Evolutionary conservation across 2,113 vertebrate genomes (phyloP).

Genomic region (Tragelaphus strepsiceros): DNA sequence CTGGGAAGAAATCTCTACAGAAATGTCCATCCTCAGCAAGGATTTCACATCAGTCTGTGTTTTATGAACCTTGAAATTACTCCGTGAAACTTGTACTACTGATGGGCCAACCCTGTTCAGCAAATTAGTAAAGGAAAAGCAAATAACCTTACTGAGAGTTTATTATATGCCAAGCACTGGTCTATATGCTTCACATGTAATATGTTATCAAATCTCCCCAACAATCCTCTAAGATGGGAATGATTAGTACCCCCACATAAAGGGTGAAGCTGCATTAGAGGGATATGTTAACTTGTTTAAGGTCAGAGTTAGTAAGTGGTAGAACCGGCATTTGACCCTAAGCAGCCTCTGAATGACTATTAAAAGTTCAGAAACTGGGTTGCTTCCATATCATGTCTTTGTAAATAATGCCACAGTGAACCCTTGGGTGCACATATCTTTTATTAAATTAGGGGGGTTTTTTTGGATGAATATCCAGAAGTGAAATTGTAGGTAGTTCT

Average conservation of each 20-base stretch:
- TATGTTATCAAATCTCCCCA: background rate
- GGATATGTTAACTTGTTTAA: background rate
- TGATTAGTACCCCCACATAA: background rate
- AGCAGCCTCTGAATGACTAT: background rate
- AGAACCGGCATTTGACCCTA: background rate
- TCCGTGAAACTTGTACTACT: background rate
- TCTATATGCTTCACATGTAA: background rate
- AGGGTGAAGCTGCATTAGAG: background rate
- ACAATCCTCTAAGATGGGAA: background rate
- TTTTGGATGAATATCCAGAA: background rate
- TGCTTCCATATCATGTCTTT: background rate
- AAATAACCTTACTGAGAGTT: background rate
- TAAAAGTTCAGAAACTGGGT: background rate
- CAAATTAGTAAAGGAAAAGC: background rate
- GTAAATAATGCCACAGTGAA: background rate
- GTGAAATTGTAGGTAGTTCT: background rate
- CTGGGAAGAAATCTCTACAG: background rate
- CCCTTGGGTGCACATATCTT: background rate
- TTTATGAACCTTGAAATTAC: slow-evolving; percentile 43
- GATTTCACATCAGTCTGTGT: background rate
- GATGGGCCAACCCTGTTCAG: background rate
- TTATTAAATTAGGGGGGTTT: background rate
- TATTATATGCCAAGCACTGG: background rate
- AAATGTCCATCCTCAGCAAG: background rate
- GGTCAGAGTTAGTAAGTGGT: background rate